A percentile compares a stretch with the other conserved stretches of the same genome.
phyloP scores from a whole-genome alignment of 1,140 invertebrate species.

The Phocides pigmalion region DNA sequence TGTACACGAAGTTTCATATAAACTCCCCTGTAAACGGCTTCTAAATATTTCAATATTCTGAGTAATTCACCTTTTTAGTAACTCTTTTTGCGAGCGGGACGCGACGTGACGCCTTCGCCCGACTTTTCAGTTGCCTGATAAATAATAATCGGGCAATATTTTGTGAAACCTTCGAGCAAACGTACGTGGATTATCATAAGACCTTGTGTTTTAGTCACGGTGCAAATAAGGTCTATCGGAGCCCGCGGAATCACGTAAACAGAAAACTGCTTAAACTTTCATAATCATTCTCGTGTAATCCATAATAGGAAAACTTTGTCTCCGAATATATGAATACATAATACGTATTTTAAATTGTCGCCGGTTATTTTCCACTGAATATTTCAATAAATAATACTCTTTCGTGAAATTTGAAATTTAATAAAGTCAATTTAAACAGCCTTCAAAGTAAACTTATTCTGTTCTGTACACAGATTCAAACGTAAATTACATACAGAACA shows the following conservation, averaged over 20 bases:
- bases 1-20: background rate
- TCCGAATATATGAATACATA: constrained; percentile 51
- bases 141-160: constrained; percentile 55
- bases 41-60: background rate
- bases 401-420: background rate
- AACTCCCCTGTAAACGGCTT: background rate
- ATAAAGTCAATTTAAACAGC: no score
- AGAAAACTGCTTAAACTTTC: constrained; percentile 49
- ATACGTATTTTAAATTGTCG: constrained; percentile 8
- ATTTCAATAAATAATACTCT: background rate
- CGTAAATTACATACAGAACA: no score
- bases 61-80: constrained; percentile 38
- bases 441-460: no score
- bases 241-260: constrained; percentile 47
- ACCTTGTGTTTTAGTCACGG: constrained; percentile 51
- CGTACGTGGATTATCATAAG: constrained; percentile 56
- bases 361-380: constrained; percentile 19
- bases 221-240: constrained; percentile 21
- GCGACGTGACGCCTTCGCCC: constrained; percentile 59
- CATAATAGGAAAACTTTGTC: constrained; percentile 54
- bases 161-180: constrained; percentile 48
- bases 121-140: constrained; percentile 52
- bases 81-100: constrained; percentile 51
- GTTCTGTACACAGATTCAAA: no score
- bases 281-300: constrained; percentile 56